Evolutionary conservation across 2,888 invertebrate species (phyloP).

Genomic region (Metellina segmentata): DNA sequence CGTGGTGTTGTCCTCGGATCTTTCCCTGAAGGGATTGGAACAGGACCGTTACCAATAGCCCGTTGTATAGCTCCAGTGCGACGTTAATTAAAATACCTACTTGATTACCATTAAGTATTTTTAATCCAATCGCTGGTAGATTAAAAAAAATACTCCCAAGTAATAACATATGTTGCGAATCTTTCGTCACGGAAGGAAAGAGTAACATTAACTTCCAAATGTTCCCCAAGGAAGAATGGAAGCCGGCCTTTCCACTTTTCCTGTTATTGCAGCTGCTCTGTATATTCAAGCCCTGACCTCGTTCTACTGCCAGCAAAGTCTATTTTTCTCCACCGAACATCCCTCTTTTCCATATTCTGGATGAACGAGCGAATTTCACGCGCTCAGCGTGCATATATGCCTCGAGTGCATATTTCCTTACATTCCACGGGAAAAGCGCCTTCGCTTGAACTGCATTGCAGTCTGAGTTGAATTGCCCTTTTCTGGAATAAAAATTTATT

Average conservation of each 20-base stretch:
- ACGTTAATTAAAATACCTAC: too few relatives aligned
- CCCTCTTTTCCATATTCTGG: background rate
- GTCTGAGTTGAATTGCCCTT: background rate
- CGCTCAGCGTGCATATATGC: too few relatives aligned
- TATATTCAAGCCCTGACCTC: background rate
- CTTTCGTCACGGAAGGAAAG: background rate
- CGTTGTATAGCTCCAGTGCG: too few relatives aligned
- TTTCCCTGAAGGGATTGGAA: too few relatives aligned
- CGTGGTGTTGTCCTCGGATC: too few relatives aligned
- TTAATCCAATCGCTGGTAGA: background rate
- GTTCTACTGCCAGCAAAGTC: background rate
- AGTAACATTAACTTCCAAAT: background rate
- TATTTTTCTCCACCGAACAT: background rate
- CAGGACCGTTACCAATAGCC: too few relatives aligned
- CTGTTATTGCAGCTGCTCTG: conserved; percentile 1
- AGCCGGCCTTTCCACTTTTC: background rate
- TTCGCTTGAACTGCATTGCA: background rate
- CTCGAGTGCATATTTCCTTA: background rate
- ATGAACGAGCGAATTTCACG: background rate
- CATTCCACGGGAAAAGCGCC: background rate
- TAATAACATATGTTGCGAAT: background rate
- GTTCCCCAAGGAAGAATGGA: background rate
- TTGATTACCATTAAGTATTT: background rate
- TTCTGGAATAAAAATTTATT: too few relatives aligned
- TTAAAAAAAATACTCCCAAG: background rate